Percentiles rank a stretch among this genome's conserved stretches.
phyloP scores from a whole-genome alignment of 2,797 vertebrate species.

The Euthynnus affinis region DNA sequence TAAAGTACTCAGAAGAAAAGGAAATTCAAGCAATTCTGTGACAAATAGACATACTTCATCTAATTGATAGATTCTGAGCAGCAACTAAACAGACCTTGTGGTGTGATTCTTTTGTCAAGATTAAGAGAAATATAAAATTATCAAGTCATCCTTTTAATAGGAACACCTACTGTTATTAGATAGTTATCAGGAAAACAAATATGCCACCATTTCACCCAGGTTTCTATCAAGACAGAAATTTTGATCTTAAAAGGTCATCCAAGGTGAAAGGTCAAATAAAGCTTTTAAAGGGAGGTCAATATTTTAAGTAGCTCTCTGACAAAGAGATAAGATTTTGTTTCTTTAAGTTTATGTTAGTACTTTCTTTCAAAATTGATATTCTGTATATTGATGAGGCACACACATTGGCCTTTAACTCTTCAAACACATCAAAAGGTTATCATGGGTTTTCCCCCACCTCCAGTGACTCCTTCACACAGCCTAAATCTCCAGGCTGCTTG shows the following conservation, averaged over 20 bases:
- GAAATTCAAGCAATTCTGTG: no score
- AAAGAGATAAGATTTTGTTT: not conserved
- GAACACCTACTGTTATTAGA: not conserved
- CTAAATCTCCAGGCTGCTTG: slow-evolving; percentile 32
- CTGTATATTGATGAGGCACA: not conserved
- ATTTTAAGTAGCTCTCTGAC: not conserved
- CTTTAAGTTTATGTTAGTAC: not conserved
- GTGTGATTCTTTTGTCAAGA: no score
- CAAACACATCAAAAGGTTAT: not conserved
- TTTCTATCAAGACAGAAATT: not conserved
- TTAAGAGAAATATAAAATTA: not conserved
- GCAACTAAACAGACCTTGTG: no score
- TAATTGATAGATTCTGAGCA: no score
- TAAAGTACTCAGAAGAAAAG: no score
- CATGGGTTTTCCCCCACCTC: not conserved
- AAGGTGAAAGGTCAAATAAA: not conserved
- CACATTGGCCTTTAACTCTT: not conserved
- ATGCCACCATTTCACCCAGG: not conserved
- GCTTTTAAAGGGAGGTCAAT: not conserved
- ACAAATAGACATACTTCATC: no score
- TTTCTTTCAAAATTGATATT: not conserved
- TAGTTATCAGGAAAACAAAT: not conserved
- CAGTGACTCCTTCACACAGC: slow-evolving; percentile 33
- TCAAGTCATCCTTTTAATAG: not conserved
- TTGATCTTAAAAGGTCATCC: not conserved